Evolutionary conservation across 2,888 invertebrate species (phyloP).

Genomic region (Athalia rosae): DNA sequence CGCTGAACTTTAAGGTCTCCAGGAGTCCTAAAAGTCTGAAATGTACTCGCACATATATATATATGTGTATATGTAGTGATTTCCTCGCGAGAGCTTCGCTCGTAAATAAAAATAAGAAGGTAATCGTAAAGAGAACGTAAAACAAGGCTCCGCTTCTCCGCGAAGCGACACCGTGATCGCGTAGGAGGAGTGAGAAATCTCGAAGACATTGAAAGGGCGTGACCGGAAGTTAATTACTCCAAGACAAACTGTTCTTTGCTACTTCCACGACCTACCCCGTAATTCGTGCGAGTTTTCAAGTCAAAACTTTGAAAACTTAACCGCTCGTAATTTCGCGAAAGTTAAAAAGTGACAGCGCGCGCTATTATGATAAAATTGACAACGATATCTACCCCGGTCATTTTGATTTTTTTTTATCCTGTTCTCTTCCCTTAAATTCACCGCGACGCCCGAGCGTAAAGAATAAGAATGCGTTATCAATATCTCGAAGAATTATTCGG

Average conservation of each 20-base stretch:
- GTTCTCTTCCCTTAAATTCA: constrained; percentile 74
- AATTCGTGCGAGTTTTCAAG: background rate
- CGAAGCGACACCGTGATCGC: constrained; percentile 18
- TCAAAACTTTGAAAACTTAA: constrained; percentile 29
- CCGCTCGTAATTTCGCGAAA: background rate
- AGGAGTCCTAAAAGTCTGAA: constrained; percentile 23
- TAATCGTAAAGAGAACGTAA: constrained; percentile 32
- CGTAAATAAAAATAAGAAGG: constrained; percentile 43
- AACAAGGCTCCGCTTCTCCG: constrained; percentile 17
- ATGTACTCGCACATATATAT: constrained; percentile 4
- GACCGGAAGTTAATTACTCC: constrained; percentile 42
- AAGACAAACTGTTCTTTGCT: constrained; percentile 40
- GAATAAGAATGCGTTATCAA: constrained; percentile 94
- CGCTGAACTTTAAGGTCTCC: constrained; percentile 15
- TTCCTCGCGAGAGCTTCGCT: constrained; percentile 27
- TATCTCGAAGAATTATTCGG: constrained; percentile 91
- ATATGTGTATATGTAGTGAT: background rate
- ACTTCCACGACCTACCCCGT: constrained; percentile 14
- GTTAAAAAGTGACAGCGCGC: background rate
- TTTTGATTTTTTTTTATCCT: constrained; percentile 42
- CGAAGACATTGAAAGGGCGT: constrained; percentile 44
- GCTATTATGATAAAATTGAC: background rate
- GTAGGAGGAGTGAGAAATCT: constrained; percentile 27
- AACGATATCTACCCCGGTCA: constrained; percentile 20
- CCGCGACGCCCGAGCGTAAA: constrained; percentile 89